These are phyloP conservation scores for Sinocyclocheilus anophthalmus DNA, from an alignment of 2,113 vertebrate genomes.

Conservation along the genomic window DNA sequence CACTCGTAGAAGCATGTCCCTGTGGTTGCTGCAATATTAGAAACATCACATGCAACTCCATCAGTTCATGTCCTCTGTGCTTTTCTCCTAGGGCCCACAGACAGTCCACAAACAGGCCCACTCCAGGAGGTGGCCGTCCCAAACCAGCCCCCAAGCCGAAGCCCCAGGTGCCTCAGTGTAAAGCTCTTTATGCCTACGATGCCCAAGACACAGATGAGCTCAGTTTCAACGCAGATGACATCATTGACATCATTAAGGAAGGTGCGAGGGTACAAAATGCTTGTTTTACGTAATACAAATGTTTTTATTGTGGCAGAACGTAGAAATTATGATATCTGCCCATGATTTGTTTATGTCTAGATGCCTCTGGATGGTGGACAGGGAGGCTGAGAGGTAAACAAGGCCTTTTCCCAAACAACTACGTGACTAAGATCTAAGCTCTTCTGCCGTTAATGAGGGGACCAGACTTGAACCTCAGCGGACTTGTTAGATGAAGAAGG, in stretches of 20 bases:
- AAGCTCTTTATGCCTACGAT: conserved; percentile 93
- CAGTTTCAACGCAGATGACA: conserved; percentile 93
- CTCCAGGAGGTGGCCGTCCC: conserved; percentile 89
- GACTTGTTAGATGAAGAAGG: conserved; percentile 38
- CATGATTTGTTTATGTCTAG: conserved; percentile 65
- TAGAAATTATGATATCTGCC: neutral
- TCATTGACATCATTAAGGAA: conserved; percentile 96
- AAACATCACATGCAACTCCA: neutral
- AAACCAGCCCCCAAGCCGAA: conserved; percentile 97
- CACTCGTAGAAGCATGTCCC: conserved; percentile 41
- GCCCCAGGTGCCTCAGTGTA: conserved; percentile 95
- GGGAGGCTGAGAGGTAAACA: conserved; percentile 94
- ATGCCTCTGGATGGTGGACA: conserved; percentile 96
- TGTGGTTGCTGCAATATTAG: neutral
- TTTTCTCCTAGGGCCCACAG: conserved; percentile 80
- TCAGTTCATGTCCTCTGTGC: neutral
- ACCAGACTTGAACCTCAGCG: conserved; percentile 44
- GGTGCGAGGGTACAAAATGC: conserved; percentile 61
- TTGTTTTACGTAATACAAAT: neutral
- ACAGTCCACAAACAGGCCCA: conserved; percentile 82
- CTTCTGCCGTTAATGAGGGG: conserved; percentile 35
- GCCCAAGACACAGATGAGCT: conserved; percentile 99
- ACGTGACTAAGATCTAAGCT: conserved; percentile 89
- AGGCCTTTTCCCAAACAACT: conserved; percentile 98
- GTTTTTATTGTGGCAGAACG: neutral